Evolutionary conservation across 2,113 vertebrate species (phyloP), one percentile per base, ranked within the genome.

Genomic region (Suncus etruscus): DNA sequence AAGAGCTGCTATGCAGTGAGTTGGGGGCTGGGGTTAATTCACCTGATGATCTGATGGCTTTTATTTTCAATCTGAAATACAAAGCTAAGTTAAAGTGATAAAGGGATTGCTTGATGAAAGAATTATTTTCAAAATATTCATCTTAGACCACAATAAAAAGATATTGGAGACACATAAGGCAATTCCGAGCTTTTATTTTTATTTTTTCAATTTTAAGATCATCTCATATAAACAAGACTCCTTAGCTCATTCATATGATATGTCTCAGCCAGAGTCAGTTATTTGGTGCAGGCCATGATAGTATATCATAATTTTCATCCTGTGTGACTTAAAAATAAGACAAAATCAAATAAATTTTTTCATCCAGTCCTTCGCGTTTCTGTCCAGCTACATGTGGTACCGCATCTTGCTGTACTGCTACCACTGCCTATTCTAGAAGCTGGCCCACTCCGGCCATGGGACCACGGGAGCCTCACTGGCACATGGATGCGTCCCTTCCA

Each of bases 351-450:
- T 2, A 8, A 66, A 75, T 22, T 68, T 16, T n/a, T n/a, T n/a
- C n/a, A n/a, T 99, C 97, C 99, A 99, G 96, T 98, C 97, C 14
- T 95, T 99, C 11, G 98, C 99, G 0, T 99, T 99, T 92, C 97
- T 98, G 97, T 99, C 99, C 20, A 99, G 99, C 96, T 99, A 98
- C 95, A 94, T 99, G 98, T 99, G 99, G 99, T 99, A 99, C 98
- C 99, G 96, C 95, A 86, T 98, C 97, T 97, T 99, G 94, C 98
- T 97, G 97, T 98, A 99, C 97, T 98, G 99, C 97, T 99, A 99
- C 98, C 98, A 98, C 98, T 99, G 98, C 97, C 97, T 99, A 87
- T 99, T 99, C 97, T 99, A 99, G 98, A 97, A 96, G 88, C 31
- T 95, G 97, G 97, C 95, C 78, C 94, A 98, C 97, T 97, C 95